A percentile compares a stretch with the other conserved stretches of the same genome.
These are phyloP conservation scores for Panagrolaimus sp. DNA, from an alignment of 1,140 invertebrate genomes.

Conservation along the genomic window DNA sequence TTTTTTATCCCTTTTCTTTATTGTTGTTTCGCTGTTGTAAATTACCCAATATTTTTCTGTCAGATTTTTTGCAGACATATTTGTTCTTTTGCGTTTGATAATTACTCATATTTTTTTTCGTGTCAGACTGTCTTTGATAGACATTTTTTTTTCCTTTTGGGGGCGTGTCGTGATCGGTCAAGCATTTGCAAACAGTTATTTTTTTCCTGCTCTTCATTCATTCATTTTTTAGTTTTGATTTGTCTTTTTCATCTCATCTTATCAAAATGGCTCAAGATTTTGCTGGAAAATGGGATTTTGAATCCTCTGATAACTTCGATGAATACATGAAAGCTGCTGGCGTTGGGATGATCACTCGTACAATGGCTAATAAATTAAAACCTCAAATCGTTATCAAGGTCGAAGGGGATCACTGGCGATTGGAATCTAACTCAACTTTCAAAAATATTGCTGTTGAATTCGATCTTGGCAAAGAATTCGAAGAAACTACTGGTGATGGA, in stretches of 20 bases:
- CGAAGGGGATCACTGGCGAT: slow-evolving; percentile 25
- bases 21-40: not conserved
- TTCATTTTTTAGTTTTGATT: not conserved
- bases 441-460: slow-evolving; percentile 19
- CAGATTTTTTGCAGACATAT: too few relatives aligned
- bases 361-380: slow-evolving; percentile 26
- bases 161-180: slow-evolving; percentile 3
- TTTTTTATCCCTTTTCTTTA: too few relatives aligned
- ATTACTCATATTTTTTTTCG: too few relatives aligned
- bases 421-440: slow-evolving; percentile 28
- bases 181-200: not conserved
- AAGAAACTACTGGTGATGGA: slow-evolving; percentile 19
- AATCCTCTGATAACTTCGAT: slow-evolving; percentile 37
- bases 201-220: not conserved
- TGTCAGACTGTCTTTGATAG: too few relatives aligned
- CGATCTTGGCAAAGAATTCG: slow-evolving; percentile 16
- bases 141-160: too few relatives aligned
- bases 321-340: slow-evolving; percentile 36
- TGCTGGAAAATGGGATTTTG: slow-evolving; percentile 33
- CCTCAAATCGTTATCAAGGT: slow-evolving; percentile 27
- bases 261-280: slow-evolving; percentile 20
- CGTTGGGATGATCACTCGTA: slow-evolving; percentile 30
- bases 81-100: too few relatives aligned
- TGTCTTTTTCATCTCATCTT: not conserved
- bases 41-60: too few relatives aligned